These are phyloP conservation scores for Yasuhikotakia modesta DNA, from an alignment of 2,797 vertebrate species.

Conservation along the genomic window DNA sequence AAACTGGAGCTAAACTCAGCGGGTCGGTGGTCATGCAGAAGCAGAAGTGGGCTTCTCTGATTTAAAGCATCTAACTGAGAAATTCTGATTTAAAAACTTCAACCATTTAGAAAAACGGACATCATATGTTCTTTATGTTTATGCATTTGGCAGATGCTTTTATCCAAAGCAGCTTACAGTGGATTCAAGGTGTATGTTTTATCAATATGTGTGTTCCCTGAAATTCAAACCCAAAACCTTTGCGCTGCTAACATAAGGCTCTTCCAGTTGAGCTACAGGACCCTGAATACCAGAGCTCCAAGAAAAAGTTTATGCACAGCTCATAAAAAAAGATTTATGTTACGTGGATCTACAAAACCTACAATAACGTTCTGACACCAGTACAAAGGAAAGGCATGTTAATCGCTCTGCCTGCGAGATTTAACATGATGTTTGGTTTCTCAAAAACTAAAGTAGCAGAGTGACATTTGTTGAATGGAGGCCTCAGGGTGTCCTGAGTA, in stretches of 20 bases:
- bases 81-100: not conserved
- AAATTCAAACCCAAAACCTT: no score
- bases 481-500: slow-evolving; percentile 19
- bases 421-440: slow-evolving; percentile 3
- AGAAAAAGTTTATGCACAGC: not conserved
- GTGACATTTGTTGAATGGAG: slow-evolving; percentile 10
- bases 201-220: no score
- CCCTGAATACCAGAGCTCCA: no score
- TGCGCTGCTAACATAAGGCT: no score
- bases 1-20: no score
- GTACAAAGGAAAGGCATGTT: slow-evolving; percentile 3
- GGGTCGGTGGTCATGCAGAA: no score
- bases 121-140: not conserved
- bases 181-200: no score
- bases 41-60: no score
- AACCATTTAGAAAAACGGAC: not conserved
- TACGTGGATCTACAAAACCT: not conserved
- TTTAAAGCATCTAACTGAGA: slow-evolving; percentile 14
- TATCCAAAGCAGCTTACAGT: no score
- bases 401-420: not conserved
- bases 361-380: not conserved
- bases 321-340: not conserved
- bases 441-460: not conserved
- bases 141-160: no score
- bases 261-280: no score